Conservation (phyloP, 2,888 invertebrate species). For the Pedicia rivosa region DNA sequence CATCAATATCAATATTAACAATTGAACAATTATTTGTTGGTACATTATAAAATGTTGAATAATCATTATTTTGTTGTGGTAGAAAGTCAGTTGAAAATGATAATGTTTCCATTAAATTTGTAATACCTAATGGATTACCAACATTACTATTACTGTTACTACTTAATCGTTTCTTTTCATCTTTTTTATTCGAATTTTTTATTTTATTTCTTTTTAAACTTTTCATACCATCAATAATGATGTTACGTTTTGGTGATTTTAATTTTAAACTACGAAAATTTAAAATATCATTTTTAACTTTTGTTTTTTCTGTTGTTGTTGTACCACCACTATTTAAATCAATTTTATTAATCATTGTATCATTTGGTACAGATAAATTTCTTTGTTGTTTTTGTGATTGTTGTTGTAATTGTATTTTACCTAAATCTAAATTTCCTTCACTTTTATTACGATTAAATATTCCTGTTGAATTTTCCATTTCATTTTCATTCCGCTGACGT, state of each 20-base stretch:
- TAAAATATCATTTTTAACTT: constrained; percentile 18
- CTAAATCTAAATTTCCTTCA: background rate
- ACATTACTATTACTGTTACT: constrained; percentile 8
- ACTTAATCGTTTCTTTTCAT: too few relatives aligned
- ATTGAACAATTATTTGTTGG: constrained; percentile 24
- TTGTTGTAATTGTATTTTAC: constrained; percentile 15
- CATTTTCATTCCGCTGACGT: constrained; percentile 7
- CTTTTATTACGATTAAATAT: constrained; percentile 1
- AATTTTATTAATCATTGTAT: constrained; percentile 17
- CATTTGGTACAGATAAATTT: constrained; percentile 14
- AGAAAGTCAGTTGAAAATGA: constrained; percentile 27
- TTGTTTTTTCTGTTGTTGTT: constrained; percentile 17
- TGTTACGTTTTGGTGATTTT: constrained; percentile 23
- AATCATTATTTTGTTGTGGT: constrained; percentile 13
- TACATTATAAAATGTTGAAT: constrained; percentile 23
- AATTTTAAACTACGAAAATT: constrained; percentile 24
- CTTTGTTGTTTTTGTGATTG: constrained; percentile 32
- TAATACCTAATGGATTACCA: constrained; percentile 13
- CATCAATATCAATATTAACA: background rate
- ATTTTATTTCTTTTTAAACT: constrained; percentile 24
- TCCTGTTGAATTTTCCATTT: too few relatives aligned
- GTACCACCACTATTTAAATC: constrained; percentile 13
- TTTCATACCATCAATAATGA: constrained; percentile 24
- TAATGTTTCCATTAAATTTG: constrained; percentile 22
- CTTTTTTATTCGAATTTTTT: too few relatives aligned